These are phyloP conservation scores for Drosophila prostipennis DNA, from an alignment of 2,888 invertebrate species.

Conservation along the genomic window DNA sequence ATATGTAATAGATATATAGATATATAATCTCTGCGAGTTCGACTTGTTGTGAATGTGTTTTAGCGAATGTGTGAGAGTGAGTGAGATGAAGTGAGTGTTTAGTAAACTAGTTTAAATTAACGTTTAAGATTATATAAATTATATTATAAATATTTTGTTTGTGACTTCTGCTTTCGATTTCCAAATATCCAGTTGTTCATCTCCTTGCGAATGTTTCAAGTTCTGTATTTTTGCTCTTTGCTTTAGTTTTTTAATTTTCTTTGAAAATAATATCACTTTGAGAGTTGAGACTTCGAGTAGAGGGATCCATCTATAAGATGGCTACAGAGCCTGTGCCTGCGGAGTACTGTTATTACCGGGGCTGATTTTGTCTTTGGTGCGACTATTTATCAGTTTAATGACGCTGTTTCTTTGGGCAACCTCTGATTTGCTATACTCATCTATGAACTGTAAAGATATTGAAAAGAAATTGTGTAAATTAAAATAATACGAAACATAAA, in stretches of 20 bases:
- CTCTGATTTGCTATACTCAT: conserved; percentile 83
- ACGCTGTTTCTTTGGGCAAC: conserved; percentile 83
- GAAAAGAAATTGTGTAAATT: not conserved
- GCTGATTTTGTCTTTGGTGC: conserved; percentile 32
- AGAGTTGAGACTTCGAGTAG: conserved; percentile 34
- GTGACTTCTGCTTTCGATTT: conserved; percentile 24
- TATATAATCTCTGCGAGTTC: conserved; percentile 30
- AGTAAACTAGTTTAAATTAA: conserved; percentile 42
- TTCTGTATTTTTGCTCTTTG: conserved; percentile 27
- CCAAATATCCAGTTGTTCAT: conserved; percentile 7
- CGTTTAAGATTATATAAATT: conserved; percentile 51
- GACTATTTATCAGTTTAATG: conserved; percentile 63
- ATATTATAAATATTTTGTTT: conserved; percentile 54
- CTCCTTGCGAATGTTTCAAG: conserved; percentile 66
- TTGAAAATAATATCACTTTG: conserved; percentile 77
- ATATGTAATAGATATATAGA: conserved; percentile 12
- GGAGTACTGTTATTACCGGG: conserved; percentile 19
- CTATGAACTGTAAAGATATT: conserved; percentile 75
- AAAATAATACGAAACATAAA: too few species aligned
- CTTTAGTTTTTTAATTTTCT: conserved; percentile 60
- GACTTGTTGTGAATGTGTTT: conserved; percentile 33
- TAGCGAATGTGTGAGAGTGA: conserved; percentile 33
- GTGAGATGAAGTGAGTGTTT: conserved; percentile 36
- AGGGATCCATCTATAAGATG: conserved; percentile 7
- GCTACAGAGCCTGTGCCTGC: conserved; percentile 6